Conservation (phyloP, 2,888 invertebrate species). For the Melikaiella ostensackeni region DNA sequence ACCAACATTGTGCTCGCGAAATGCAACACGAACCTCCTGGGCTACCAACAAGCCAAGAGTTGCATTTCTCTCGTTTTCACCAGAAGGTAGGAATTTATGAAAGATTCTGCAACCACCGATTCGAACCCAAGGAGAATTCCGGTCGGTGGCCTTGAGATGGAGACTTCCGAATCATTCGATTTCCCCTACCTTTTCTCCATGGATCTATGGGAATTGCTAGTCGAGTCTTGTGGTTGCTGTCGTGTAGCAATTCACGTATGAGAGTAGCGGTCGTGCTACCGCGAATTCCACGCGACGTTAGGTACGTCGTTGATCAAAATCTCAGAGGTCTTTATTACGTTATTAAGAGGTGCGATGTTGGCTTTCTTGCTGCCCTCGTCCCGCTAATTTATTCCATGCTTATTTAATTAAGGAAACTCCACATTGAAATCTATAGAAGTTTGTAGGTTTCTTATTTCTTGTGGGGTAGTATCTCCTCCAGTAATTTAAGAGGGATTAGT, state of each 20-base stretch:
- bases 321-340: conserved; percentile 31
- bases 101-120: conserved; percentile 10
- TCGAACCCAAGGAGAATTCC: conserved; percentile 51
- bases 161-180: conserved; percentile 46
- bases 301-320: conserved; percentile 36
- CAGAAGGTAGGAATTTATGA: conserved; percentile 26
- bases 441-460: background rate
- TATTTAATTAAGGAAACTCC: conserved; percentile 29
- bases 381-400: conserved; percentile 18
- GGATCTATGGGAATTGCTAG: conserved; percentile 4
- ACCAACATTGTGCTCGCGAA: conserved; percentile 60
- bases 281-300: conserved; percentile 29
- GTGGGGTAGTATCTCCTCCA: background rate
- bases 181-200: background rate
- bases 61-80: conserved; percentile 57
- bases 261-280: background rate
- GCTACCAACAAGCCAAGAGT: conserved; percentile 58
- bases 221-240: conserved; percentile 7
- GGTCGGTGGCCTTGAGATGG: conserved; percentile 43
- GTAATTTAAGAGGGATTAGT: background rate
- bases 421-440: conserved; percentile 11
- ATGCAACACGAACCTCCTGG: conserved; percentile 61
- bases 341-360: conserved; percentile 18
- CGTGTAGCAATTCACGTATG: conserved; percentile 29
- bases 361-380: background rate